Percentiles rank a stretch among this genome's conserved stretches.
phyloP scores from a whole-genome alignment of 2,113 vertebrate genomes.

The Penelope pileata region DNA sequence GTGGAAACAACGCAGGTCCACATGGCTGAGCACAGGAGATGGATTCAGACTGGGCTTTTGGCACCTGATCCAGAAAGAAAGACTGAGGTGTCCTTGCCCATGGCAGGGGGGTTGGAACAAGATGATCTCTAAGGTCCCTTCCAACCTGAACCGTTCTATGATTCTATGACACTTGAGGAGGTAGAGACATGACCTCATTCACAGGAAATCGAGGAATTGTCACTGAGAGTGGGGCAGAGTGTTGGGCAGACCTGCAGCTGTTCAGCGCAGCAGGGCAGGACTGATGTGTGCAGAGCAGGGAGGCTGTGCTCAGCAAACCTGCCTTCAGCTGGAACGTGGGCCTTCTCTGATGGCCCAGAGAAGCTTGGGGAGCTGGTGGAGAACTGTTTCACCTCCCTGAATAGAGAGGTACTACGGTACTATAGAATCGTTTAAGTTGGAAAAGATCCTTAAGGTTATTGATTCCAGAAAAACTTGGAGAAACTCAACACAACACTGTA shows the following conservation, averaged over 20 bases:
- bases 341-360: background rate
- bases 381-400: background rate
- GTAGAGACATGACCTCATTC: rapidly evolving
- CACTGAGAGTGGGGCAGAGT: rapidly evolving
- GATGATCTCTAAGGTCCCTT: no score
- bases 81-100: no score
- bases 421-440: no score
- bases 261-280: background rate
- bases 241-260: background rate
- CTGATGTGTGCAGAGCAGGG: background rate
- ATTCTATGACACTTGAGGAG: rapidly evolving
- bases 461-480: no score
- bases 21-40: background rate
- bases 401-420: no score
- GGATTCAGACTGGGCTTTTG: background rate
- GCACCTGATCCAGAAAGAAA: background rate
- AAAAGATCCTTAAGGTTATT: no score
- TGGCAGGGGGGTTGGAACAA: no score
- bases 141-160: no score
- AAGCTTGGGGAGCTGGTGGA: background rate
- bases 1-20: background rate
- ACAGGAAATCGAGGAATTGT: rapidly evolving
- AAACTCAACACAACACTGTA: no score
- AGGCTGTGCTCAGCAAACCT: background rate
- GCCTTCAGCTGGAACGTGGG: background rate